Conservation (phyloP, 2,113 vertebrate species). For the Corapipo altera region DNA sequence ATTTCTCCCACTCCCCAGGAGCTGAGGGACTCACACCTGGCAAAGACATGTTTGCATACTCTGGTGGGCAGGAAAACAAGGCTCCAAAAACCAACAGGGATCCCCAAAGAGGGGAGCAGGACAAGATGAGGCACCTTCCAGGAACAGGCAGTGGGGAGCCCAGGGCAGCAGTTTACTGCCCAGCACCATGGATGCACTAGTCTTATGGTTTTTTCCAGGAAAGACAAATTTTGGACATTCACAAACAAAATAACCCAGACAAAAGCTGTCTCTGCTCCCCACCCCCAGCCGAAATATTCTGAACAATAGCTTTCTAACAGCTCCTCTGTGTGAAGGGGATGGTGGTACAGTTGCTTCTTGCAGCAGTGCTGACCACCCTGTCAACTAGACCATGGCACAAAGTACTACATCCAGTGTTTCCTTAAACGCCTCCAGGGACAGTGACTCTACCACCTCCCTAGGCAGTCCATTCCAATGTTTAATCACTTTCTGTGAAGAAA, state of each 20-base stretch:
- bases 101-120: neutral
- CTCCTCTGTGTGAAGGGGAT: neutral
- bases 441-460: neutral
- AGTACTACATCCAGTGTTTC: neutral
- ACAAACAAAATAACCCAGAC: neutral
- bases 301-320: neutral
- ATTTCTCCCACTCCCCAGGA: neutral
- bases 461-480: neutral
- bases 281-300: neutral
- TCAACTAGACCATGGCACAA: neutral
- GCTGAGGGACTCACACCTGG: neutral
- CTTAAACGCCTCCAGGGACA: neutral
- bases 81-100: neutral
- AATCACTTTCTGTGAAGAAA: neutral
- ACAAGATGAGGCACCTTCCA: neutral
- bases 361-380: neutral
- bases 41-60: neutral
- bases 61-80: neutral
- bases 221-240: neutral
- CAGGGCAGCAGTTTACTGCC: neutral
- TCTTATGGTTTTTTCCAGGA: neutral
- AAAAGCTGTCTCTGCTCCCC: neutral
- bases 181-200: rapidly evolving
- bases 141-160: rapidly evolving
- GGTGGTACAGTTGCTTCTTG: neutral